phyloP scores from a whole-genome alignment of 2,797 vertebrate species.

The Amphiprion clarkii region DNA sequence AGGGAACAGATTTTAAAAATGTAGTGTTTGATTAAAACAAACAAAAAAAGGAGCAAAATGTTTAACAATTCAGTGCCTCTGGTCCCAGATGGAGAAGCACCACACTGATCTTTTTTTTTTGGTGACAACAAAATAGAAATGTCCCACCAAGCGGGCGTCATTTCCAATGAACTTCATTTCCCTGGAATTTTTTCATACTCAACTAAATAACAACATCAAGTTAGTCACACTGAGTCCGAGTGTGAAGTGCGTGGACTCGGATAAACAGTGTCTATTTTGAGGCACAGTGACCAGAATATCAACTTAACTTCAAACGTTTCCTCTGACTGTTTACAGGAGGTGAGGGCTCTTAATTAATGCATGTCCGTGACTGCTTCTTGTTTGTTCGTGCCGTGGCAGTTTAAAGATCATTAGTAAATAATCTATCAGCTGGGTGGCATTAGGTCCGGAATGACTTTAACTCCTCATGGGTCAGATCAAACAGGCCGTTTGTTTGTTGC shows the following conservation, averaged over 20 bases:
- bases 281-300: slow-evolving; percentile 38
- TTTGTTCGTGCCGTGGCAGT: slow-evolving; percentile 16
- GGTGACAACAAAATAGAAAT: slow-evolving; percentile 30
- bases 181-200: slow-evolving; percentile 29
- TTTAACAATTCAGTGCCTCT: slow-evolving; percentile 40
- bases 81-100: slow-evolving; percentile 4
- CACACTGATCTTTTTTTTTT: slow-evolving; percentile 14
- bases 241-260: slow-evolving; percentile 17
- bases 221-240: slow-evolving; percentile 19
- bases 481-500: slow-evolving; percentile 23
- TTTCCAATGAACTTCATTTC: slow-evolving; percentile 31
- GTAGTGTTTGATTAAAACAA: slow-evolving; percentile 29
- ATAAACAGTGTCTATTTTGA: slow-evolving; percentile 26
- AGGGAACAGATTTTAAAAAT: slow-evolving; percentile 15
- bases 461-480: slow-evolving; percentile 33
- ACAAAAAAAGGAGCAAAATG: slow-evolving; percentile 15
- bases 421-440: slow-evolving; percentile 39
- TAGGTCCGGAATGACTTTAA: slow-evolving; percentile 25
- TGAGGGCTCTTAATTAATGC: slow-evolving; percentile 1
- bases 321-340: slow-evolving; percentile 21
- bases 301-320: slow-evolving; percentile 43
- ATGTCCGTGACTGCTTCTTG: slow-evolving; percentile 16
- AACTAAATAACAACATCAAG: slow-evolving; percentile 34
- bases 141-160: slow-evolving; percentile 15
- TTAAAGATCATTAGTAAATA: slow-evolving; percentile 40